A percentile compares a stretch with the other conserved stretches of the same genome.
Conservation (phyloP, 2,113 vertebrate genomes). For the Elgaria multicarinata region DNA sequence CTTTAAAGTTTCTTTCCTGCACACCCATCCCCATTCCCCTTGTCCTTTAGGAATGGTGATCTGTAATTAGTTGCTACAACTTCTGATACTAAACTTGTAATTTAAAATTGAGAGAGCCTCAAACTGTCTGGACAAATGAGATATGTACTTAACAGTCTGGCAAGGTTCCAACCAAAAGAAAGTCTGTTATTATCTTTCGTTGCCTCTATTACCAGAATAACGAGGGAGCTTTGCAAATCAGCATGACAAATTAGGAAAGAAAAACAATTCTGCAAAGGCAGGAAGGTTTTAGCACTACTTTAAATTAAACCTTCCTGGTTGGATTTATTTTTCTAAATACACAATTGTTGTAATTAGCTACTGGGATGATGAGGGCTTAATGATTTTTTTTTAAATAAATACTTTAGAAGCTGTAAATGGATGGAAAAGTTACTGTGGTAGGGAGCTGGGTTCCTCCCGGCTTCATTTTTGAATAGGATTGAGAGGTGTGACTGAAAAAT, state of each 20-base stretch:
- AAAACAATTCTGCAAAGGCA: slow-evolving; percentile 56
- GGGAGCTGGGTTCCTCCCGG: slow-evolving; percentile 30
- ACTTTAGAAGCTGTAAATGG: slow-evolving; percentile 55
- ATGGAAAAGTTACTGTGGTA: slow-evolving; percentile 43
- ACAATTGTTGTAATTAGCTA: slow-evolving; percentile 69
- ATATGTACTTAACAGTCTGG: slow-evolving; percentile 58
- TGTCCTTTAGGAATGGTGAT: slow-evolving; percentile 27
- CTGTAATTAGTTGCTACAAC: slow-evolving; percentile 48
- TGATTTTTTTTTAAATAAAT: slow-evolving; percentile 63
- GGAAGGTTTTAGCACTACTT: slow-evolving; percentile 60
- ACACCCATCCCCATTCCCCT: background rate
- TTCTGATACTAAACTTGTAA: slow-evolving; percentile 55
- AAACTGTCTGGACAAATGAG: slow-evolving; percentile 70
- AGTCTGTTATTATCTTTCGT: slow-evolving; percentile 66
- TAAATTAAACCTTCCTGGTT: slow-evolving; percentile 64
- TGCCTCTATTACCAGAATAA: slow-evolving; percentile 62
- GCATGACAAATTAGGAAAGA: slow-evolving; percentile 69
- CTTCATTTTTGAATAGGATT: slow-evolving; percentile 51
- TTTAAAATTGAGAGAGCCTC: slow-evolving; percentile 62
- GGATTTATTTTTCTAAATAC: slow-evolving; percentile 65
- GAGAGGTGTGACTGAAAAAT: slow-evolving; percentile 54
- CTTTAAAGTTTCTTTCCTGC: background rate
- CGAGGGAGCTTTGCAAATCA: slow-evolving; percentile 64
- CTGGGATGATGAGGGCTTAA: slow-evolving; percentile 56
- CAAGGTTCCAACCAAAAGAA: slow-evolving; percentile 63